Base-by-base conservation (phyloP, 2,113 vertebrate species). In the Centropristis striata region DNA sequence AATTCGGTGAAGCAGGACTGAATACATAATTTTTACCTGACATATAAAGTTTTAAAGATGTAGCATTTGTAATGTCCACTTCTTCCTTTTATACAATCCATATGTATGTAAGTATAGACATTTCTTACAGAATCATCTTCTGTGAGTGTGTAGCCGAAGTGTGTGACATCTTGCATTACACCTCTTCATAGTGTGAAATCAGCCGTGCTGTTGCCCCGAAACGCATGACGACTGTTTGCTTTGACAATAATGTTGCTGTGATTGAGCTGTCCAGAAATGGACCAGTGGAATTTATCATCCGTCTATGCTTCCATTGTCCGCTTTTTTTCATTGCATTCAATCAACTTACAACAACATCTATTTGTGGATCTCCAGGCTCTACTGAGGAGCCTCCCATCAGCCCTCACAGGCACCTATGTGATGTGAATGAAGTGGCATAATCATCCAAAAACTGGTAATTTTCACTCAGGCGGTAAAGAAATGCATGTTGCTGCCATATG, bases 181-280 rank as follows among this genome's bases (percentile, higher is more conserved):
- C 42, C n/a, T 76, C 67, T 39, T 9, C 25, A 41, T 16, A 49
- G 58, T 81, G 71, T 67, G 71, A 77, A 83, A 83, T 78, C 44
- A 49, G 49, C 64, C 61, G 36, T 57, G 46, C 68, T 67, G 77
- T 83, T 75, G 77, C 64, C 49, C 25, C 13, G 51, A 50, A 74
- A 72, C 21, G 50, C 36, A 23, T 67, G 68, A 71, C 4, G 27
- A n/a, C 23, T 39, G 39, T 68, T 80, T 65, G 36, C 51, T 69
- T 55, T 76, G 64, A 71, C 41, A 64, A 16, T 53, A 37, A 42
- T 64, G 51, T 21, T 63, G 42, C 23, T 50, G 64, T 46, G 76
- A 74, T 70, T 63, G 63, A 80, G 72, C 44, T 41, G 54, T 75
- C 16, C 13, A 23, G 10, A 44, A 23, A 69, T 55, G 41, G 28